Conservation (phyloP, 2,113 vertebrate species). For the Rhynchomys soricoides region DNA sequence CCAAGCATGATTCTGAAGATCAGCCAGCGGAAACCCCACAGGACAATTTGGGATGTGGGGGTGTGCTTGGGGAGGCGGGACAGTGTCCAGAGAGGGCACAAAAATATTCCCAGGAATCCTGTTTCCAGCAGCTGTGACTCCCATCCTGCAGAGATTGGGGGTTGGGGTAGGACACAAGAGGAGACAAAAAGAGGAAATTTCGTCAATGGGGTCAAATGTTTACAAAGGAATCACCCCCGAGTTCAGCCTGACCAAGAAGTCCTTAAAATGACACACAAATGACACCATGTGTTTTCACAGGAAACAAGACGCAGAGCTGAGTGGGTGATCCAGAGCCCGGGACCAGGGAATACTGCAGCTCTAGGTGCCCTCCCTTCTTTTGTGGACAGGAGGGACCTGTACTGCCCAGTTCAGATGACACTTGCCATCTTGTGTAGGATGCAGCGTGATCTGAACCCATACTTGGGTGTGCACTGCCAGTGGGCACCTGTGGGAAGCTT, state of each 20-base stretch:
- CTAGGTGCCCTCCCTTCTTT: neutral
- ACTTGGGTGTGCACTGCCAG: neutral
- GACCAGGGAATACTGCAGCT: neutral
- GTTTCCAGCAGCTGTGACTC: constrained; percentile 97
- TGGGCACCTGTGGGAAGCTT: neutral
- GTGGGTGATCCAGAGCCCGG: neutral
- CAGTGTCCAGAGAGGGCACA: constrained; percentile 94
- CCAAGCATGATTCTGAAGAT: constrained; percentile 98
- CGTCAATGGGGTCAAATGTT: accelerated
- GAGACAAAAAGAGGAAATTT: neutral
- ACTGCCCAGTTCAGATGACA: neutral
- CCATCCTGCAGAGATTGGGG: constrained; percentile 90
- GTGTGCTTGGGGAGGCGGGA: constrained; percentile 86
- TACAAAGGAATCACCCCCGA: accelerated
- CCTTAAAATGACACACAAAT: neutral
- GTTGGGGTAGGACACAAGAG: neutral
- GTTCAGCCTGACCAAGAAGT: neutral
- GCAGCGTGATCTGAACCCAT: neutral
- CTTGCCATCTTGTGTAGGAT: neutral
- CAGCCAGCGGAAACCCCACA: constrained; percentile 98
- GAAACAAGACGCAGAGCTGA: neutral
- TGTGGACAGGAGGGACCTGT: neutral
- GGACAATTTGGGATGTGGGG: constrained; percentile 89
- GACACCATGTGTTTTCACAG: neutral
- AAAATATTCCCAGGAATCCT: constrained; percentile 94